A percentile compares a stretch with the other conserved stretches of the same genome.
Conservation (phyloP, 2,113 vertebrate genomes). For the Sinocyclocheilus anshuiensis region DNA sequence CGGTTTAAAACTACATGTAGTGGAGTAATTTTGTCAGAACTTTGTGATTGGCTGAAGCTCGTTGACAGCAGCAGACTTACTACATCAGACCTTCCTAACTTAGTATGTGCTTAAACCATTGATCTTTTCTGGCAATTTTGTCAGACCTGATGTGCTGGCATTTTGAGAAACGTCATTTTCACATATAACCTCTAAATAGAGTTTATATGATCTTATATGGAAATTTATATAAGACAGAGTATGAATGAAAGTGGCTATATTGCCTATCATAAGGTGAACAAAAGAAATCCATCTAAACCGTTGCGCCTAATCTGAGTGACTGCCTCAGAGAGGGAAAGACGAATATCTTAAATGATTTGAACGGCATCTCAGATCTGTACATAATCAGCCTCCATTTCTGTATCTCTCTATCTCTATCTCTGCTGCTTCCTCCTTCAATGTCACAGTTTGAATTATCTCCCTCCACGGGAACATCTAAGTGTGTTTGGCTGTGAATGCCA, state of each 20-base stretch:
- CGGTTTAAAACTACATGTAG: not conserved
- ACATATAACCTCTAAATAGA: not conserved
- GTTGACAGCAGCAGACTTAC: not conserved
- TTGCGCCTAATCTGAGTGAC: not conserved
- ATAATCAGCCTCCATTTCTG: conserved; percentile 13
- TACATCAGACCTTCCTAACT: not conserved
- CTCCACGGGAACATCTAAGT: conserved; percentile 39
- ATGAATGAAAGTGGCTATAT: not conserved
- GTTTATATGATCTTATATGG: not conserved
- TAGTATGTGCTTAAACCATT: not conserved
- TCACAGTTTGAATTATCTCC: conserved; percentile 46
- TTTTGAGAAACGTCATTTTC: not conserved
- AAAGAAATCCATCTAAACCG: not conserved
- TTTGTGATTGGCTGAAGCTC: not conserved
- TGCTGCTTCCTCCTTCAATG: not conserved
- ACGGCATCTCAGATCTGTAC: conserved; percentile 23
- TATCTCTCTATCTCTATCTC: not conserved
- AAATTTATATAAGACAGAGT: not conserved
- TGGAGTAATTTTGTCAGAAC: not conserved
- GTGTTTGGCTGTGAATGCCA: conserved; percentile 48
- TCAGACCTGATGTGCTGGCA: not conserved
- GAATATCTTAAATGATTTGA: conserved; percentile 34
- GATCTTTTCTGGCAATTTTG: not conserved
- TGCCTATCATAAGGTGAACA: not conserved
- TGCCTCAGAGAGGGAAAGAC: not conserved